Conservation (phyloP, 2,888 invertebrate genomes). For the Cabera pusaria region DNA sequence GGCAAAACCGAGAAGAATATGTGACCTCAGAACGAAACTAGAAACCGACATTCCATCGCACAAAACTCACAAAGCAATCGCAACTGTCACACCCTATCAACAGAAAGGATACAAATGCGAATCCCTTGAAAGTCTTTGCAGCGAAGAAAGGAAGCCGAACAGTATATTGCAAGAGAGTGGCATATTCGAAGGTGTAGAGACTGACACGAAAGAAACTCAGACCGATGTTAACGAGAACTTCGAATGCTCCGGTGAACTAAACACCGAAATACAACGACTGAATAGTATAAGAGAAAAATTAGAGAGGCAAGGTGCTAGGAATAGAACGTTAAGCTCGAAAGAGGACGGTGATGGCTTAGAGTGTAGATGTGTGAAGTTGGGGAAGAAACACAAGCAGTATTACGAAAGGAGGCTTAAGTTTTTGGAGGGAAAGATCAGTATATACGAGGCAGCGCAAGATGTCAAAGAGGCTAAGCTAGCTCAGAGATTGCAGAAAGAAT, state of each 20-base stretch:
- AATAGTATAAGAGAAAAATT: constrained; percentile 85
- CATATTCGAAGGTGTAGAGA: constrained; percentile 86
- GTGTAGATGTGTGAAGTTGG: constrained; percentile 78
- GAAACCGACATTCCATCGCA: constrained; percentile 67
- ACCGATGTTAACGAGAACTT: constrained; percentile 82
- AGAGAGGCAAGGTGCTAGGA: constrained; percentile 82
- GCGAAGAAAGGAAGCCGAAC: constrained; percentile 76
- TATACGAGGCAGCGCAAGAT: constrained; percentile 87
- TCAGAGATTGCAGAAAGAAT: constrained; percentile 85
- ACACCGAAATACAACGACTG: constrained; percentile 85
- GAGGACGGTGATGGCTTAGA: constrained; percentile 72
- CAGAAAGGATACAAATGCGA: constrained; percentile 75
- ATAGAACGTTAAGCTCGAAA: constrained; percentile 70
- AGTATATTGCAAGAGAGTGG: constrained; percentile 88
- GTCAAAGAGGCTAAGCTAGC: constrained; percentile 84
- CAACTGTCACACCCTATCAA: constrained; percentile 86
- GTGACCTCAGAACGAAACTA: constrained; percentile 64
- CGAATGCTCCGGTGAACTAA: constrained; percentile 79
- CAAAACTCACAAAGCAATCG: constrained; percentile 83
- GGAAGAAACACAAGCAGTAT: constrained; percentile 84
- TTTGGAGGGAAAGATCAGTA: constrained; percentile 85
- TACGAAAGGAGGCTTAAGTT: constrained; percentile 86
- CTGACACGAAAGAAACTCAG: constrained; percentile 77
- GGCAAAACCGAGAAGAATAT: constrained; percentile 72
- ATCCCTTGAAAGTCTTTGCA: constrained; percentile 71